Evolutionary conservation across 2,888 invertebrate genomes (phyloP).

Genomic region (Uloborus plumipes): DNA sequence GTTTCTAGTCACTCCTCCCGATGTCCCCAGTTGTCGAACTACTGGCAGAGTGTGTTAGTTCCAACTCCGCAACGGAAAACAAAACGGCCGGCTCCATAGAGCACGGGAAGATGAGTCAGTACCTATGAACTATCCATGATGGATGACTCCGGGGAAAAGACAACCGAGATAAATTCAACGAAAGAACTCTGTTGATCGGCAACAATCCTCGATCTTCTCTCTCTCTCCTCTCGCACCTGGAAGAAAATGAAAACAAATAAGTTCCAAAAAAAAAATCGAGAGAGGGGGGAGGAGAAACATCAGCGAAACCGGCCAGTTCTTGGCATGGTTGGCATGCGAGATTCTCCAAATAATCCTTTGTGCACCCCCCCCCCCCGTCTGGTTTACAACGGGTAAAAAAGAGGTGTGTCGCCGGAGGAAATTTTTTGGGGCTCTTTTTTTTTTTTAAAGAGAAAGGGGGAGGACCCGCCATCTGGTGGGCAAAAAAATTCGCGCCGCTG

Average conservation of each 20-base stretch:
- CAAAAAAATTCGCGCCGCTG: constrained; percentile 50
- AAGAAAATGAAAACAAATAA: constrained; percentile 25
- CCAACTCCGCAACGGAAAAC: no score
- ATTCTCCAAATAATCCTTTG: constrained; percentile 59
- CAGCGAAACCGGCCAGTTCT: constrained; percentile 45
- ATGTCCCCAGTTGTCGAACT: no score
- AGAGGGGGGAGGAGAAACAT: constrained; percentile 9
- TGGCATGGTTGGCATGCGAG: constrained; percentile 47
- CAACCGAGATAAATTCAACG: constrained; percentile 42
- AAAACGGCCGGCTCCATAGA: no score
- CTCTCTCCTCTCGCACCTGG: constrained; percentile 33
- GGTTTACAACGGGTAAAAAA: constrained; percentile 31
- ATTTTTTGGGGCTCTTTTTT: constrained; percentile 55
- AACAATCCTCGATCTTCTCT: background rate
- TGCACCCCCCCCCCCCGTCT: constrained; percentile 29
- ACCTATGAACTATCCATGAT: constrained; percentile 8
- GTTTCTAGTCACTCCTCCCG: no score
- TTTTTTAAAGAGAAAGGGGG: constrained; percentile 29
- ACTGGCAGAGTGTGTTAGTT: no score
- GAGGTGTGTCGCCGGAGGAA: constrained; percentile 53
- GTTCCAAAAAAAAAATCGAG: constrained; percentile 11
- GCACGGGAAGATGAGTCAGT: no score
- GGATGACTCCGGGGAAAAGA: constrained; percentile 35
- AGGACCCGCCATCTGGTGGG: constrained; percentile 46
- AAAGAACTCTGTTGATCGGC: constrained; percentile 8